phyloP scores from a whole-genome alignment of 2,888 invertebrate species.

The Choristoneura rosaceana region DNA sequence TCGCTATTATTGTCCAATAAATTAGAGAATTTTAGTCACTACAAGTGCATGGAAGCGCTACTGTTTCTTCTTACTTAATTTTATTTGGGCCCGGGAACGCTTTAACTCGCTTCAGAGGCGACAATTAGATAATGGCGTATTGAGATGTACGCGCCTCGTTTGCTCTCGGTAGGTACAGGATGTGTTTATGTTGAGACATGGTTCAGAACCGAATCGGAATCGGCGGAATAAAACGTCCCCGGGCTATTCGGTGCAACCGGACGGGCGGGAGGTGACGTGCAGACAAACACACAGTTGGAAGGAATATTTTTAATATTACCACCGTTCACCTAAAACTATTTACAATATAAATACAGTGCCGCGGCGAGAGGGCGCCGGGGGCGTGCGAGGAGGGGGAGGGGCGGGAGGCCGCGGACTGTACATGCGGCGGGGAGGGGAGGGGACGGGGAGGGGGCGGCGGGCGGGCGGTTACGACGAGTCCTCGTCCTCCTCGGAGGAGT shows the following conservation, averaged over 20 bases:
- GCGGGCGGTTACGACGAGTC: constrained; percentile 36
- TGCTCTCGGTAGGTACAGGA: too few relatives aligned
- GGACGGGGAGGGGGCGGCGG: constrained; percentile 22
- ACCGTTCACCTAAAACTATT: constrained; percentile 80
- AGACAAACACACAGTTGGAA: constrained; percentile 71
- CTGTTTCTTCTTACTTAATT: not conserved
- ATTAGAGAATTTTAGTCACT: constrained; percentile 16
- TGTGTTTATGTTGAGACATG: too few relatives aligned
- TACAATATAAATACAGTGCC: constrained; percentile 79
- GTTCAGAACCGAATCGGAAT: not conserved
- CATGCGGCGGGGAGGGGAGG: constrained; percentile 54
- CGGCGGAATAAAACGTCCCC: constrained; percentile 17
- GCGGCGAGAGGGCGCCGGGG: constrained; percentile 47
- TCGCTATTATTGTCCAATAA: not conserved
- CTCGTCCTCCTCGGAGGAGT: constrained; percentile 79
- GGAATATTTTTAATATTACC: constrained; percentile 78
- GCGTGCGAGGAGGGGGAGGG: constrained; percentile 36
- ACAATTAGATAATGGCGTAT: too few relatives aligned
- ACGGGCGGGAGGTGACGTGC: constrained; percentile 54
- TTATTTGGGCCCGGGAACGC: not conserved
- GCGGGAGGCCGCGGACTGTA: constrained; percentile 67
- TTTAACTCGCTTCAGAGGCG: not conserved
- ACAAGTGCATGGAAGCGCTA: not conserved
- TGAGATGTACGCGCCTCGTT: too few relatives aligned
- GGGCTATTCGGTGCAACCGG: constrained; percentile 8